Evolutionary conservation across 2,113 vertebrate genomes (phyloP), one percentile per base, ranked within the genome.

Genomic region (Eretmochelys imbricata): DNA sequence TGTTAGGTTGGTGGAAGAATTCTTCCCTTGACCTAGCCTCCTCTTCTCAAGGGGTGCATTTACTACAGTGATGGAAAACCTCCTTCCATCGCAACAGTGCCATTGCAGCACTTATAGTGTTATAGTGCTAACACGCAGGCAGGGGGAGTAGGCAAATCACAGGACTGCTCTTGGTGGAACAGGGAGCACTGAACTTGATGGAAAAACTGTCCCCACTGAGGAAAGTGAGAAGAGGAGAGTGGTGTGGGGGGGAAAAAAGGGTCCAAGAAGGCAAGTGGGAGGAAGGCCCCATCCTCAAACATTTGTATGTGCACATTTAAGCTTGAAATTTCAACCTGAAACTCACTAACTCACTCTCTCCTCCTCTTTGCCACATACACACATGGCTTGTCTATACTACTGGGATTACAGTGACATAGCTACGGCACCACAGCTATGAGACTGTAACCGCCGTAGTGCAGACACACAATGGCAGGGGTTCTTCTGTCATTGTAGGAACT

Each of bases 71-170:
- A 35, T 19, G 14, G 16, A 35, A 65, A 65, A 65, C 9, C 10
- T 24, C 24, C 57, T 59, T 59, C 57, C 57, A 59, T 59, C 12
- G 11, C 27, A 29, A 11, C 29, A 31, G 57, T 4, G 9, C 55
- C 55, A 62, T 12, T 31, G 59, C 14, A 62, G 59, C 12, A 62
- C 59, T 62, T 62, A 29, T 31, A 62, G 14, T 62, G 59, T 62
- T 13, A 59, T 6, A 62, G 38, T 2, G 4, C 7, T n/a, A 69
- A n/a, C 17, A 46, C 0, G 0, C 55, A 1, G 54, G n/a, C 72
- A 20, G 50, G 2, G 0, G 62, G 35, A 5, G n/a, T 84, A 62
- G 76, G 35, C 5, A 75, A 2, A 2, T 22, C 13, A 4, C 27
- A 1, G 57, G 55, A 6, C 5, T 3, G 29, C 5, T 48, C n/a